Conservation (phyloP, 2,113 vertebrate genomes). For the Perognathus longimembris region DNA sequence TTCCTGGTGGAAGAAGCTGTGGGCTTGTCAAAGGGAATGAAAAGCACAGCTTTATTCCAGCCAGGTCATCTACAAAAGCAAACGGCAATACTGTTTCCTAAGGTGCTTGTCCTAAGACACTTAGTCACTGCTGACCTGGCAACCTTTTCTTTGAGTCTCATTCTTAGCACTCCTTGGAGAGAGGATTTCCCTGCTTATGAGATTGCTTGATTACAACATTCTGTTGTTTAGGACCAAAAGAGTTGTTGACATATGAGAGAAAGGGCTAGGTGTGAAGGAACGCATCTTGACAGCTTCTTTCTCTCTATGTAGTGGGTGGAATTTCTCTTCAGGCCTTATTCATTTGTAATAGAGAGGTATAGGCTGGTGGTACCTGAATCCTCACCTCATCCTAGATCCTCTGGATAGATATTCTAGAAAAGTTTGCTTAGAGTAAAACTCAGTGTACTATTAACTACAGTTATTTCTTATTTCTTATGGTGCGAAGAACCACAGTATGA, state of each 20-base stretch:
- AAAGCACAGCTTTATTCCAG: not conserved
- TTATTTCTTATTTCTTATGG: not conserved
- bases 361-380: not conserved
- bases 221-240: not conserved
- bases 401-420: not conserved
- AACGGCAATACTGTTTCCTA: not conserved
- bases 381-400: not conserved
- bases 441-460: not conserved
- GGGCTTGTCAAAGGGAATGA: not conserved
- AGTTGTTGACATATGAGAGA: not conserved
- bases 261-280: not conserved
- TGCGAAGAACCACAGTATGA: not conserved
- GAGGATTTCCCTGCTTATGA: not conserved
- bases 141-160: not conserved
- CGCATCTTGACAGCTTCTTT: conserved; percentile 23
- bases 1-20: not conserved
- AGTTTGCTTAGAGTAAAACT: not conserved
- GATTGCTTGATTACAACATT: not conserved
- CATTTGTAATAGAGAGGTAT: not conserved
- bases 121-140: not conserved
- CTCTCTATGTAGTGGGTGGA: not conserved
- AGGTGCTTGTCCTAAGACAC: not conserved
- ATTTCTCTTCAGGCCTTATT: not conserved
- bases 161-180: not conserved
- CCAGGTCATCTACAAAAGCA: conserved; percentile 9